Base-by-base conservation (phyloP, 2,113 vertebrate species). In the Amblyornis subalaris region DNA sequence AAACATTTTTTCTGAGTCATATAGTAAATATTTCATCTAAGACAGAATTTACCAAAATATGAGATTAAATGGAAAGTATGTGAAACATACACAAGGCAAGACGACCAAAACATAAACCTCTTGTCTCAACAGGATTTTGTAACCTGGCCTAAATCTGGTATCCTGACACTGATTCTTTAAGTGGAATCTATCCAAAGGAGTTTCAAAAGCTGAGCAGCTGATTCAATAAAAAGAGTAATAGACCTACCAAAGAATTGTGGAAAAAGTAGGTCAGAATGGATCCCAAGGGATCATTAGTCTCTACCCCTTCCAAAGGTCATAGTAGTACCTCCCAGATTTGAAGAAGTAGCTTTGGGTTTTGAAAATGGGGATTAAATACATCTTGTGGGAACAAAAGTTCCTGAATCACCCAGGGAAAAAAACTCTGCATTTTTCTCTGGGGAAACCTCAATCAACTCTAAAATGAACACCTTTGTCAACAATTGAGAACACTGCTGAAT, bases 1-100 rank as follows among this genome's bases (percentile, higher is more conserved):
- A 51, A 58, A 74, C 9, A 25, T 67, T 85, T 91, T 84, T 78
- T 67, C 53, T 93, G 66, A 95, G 62, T 78, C 85, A 88, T 72
- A 66, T 17, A 89, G 40, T 70, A 88, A 89, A 94, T 82, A 88
- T 50, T 85, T 79, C 42, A 91, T 42, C 67, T 65, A 26, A 87
- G 51, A 64, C 25, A 72, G 70, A 96, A 93, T 93, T 96, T 93
- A 91, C 58, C 54, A 93, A 89, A 91, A 90, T 88, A 90, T 15
- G 47, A 70, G 78, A 85, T 91, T 95, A 76, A 79, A 78, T 3
- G 53, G 80, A 93, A 96, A 95, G 58, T 91, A 91, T 85, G 85
- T 38, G 71, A 95, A 93, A 94, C 21, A 58, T 72, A 91, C 40
- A 91, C 81, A 91, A 82, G 36, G 28, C 85, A 89, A 89, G n/a